These are phyloP conservation scores for Botia almorhae DNA, from an alignment of 2,797 vertebrate genomes.

Conservation along the genomic window DNA sequence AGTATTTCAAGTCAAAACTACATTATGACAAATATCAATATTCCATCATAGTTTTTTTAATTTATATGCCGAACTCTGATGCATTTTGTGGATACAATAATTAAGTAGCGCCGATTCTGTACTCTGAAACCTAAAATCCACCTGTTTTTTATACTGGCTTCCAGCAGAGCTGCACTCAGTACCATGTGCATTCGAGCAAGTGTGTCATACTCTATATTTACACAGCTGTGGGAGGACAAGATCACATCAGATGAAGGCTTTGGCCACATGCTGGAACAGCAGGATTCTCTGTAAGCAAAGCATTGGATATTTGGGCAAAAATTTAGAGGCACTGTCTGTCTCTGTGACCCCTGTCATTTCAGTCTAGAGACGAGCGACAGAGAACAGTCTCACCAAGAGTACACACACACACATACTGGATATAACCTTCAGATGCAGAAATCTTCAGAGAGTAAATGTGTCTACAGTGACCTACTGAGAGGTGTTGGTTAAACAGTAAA, in stretches of 20 bases:
- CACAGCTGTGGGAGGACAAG: slow-evolving; percentile 61
- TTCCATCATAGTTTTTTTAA: too few species aligned
- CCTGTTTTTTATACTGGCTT: slow-evolving; percentile 33
- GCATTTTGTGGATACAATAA: background rate
- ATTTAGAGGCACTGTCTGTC: slow-evolving; percentile 50
- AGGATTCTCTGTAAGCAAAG: slow-evolving; percentile 35
- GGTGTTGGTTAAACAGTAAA: slow-evolving; percentile 24
- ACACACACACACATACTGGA: slow-evolving; percentile 3
- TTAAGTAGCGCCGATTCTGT: background rate
- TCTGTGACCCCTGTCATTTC: slow-evolving; percentile 34
- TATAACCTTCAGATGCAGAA: slow-evolving; percentile 19
- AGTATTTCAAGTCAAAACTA: too few species aligned
- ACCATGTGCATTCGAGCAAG: slow-evolving; percentile 27
- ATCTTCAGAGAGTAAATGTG: slow-evolving; percentile 1
- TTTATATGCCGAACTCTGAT: too few species aligned
- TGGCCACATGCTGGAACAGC: slow-evolving; percentile 44
- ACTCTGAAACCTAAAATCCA: slow-evolving; percentile 35
- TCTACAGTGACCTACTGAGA: slow-evolving; percentile 25
- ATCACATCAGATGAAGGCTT: slow-evolving; percentile 58
- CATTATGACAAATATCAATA: too few species aligned
- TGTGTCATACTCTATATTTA: slow-evolving; percentile 51
- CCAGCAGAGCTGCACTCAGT: background rate
- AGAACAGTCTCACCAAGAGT: background rate
- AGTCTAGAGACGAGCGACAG: slow-evolving; percentile 48
- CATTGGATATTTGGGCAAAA: slow-evolving; percentile 25